phyloP scores from a whole-genome alignment of 2,113 vertebrate species.

The Bungarus multicinctus region DNA sequence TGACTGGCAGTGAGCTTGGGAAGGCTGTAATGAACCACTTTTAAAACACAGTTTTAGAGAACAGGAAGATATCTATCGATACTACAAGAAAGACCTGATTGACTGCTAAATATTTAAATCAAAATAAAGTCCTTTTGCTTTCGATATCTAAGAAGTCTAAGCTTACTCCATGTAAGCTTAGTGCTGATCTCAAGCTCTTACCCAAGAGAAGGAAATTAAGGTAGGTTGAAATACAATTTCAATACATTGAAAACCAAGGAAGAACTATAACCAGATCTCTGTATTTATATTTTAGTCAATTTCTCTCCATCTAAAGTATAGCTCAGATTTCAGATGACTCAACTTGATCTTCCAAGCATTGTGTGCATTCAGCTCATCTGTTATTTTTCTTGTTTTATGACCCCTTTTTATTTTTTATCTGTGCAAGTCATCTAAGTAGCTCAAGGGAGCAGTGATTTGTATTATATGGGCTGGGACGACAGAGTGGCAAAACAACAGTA shows the following conservation, averaged over 20 bases:
- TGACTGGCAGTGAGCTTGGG: background rate
- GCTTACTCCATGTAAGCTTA: background rate
- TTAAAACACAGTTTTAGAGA: background rate
- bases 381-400: constrained; percentile 38
- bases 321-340: constrained; percentile 5
- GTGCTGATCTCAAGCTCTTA: background rate
- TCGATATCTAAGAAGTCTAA: background rate
- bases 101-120: background rate
- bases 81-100: background rate
- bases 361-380: background rate
- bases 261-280: background rate
- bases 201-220: background rate
- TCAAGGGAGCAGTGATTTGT: constrained; percentile 16
- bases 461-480: background rate
- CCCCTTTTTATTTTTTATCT: constrained; percentile 39
- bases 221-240: background rate
- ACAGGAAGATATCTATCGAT: background rate
- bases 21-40: background rate
- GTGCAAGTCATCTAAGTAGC: background rate
- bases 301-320: background rate
- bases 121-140: background rate
- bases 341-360: constrained; percentile 17
- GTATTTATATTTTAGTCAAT: background rate
- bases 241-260: background rate
- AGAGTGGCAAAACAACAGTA: constrained; percentile 1